Conservation (phyloP, 2,113 vertebrate genomes). For the Stigmatopora argus region DNA sequence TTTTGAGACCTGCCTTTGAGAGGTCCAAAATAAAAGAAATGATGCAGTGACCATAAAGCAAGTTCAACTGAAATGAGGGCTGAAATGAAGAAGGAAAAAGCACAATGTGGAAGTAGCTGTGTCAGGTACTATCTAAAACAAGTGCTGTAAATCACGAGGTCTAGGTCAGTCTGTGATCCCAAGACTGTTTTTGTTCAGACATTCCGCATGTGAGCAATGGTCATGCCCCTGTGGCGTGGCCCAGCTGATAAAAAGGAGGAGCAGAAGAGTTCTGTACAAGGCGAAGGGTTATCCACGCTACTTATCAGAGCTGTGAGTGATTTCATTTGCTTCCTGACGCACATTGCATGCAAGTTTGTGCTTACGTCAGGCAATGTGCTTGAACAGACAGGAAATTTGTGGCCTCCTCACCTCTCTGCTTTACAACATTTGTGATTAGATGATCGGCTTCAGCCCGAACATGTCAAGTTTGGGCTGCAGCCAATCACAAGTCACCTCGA, state of each 20-base stretch:
- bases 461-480: conserved; percentile 19
- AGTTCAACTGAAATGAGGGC: background rate
- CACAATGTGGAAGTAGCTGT: conserved; percentile 34
- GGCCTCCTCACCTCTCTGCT: conserved; percentile 21
- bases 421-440: conserved; percentile 19
- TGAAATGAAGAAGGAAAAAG: conserved; percentile 10
- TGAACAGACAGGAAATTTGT: conserved; percentile 1
- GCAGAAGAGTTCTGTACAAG: conserved; percentile 1
- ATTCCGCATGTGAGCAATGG: conserved; percentile 53
- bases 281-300: conserved; percentile 3
- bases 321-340: conserved; percentile 15
- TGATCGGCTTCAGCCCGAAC: conserved; percentile 33
- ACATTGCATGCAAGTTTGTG: background rate
- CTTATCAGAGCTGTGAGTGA: conserved; percentile 51
- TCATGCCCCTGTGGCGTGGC: conserved; percentile 40
- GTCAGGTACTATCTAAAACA: conserved; percentile 34
- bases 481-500: conserved; percentile 41
- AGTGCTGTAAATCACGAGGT: conserved; percentile 38
- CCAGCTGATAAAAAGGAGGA: conserved; percentile 48
- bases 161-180: conserved; percentile 22
- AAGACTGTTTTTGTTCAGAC: conserved; percentile 25
- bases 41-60: background rate
- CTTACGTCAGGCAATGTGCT: background rate
- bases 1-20: no score
- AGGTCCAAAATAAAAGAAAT: no score